Evolutionary conservation across 2,888 invertebrate species (phyloP), one percentile per base, ranked within the genome.

Genomic region (Argyra leucocephala): DNA sequence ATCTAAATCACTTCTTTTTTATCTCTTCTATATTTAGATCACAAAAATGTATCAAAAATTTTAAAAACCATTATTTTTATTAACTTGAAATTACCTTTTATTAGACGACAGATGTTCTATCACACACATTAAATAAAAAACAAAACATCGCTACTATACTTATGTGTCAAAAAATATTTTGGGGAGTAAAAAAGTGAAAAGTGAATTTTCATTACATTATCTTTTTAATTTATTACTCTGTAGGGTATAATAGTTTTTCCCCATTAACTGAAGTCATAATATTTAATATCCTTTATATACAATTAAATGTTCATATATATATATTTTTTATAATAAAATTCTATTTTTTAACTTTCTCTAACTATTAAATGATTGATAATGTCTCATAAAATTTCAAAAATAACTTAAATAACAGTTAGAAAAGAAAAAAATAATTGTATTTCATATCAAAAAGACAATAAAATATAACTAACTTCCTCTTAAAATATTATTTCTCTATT

Each of bases 231-330:
- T 48, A 48, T 48, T 48, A 15, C 48, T 48, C 48, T 18, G 18
- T 15, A 18, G 48, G 48, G 48, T 48, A 48, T 48, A 48, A 48
- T 48, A 48, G 48, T 48, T 48, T 48, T 48, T 18, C 48, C 18
- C 48, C 48, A 48, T 48, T 48, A 48, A 48, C 48, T 48, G n/a
- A 48, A 48, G 48, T 48, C 48, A 48, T 18, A 48, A 48, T n/a
- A 48, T 31, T 31, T 31, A 31, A 31, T 31, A 12, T 31, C 31
- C 31, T 12, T 31, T 31, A 7, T n/a, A n/a, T n/a, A n/a, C n/a
- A n/a, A n/a, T n/a, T n/a, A n/a, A n/a, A 6, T 31, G 31, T 31
- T 31, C 12, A 31, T 31, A 31, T 31, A 4, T 31, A n/a, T 31
- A 31, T 31, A 31, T 3, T 2, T 31, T 31, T 31, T 31, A 7